phyloP scores from a whole-genome alignment of 2,113 vertebrate genomes.

The Crotalus tigris region DNA sequence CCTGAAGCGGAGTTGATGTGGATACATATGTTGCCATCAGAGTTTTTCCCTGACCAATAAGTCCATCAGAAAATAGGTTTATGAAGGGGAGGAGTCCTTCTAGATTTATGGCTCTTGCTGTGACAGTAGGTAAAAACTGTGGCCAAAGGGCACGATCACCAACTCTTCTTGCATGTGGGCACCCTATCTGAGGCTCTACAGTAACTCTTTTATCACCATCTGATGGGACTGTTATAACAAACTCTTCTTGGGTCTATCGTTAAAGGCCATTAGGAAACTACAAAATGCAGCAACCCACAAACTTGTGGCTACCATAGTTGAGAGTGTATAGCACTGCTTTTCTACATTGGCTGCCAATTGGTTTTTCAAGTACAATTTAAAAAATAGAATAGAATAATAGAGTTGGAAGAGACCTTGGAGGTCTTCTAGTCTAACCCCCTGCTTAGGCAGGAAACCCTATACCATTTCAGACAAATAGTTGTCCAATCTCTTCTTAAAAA shows the following conservation, averaged over 20 bases:
- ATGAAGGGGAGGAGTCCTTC: neutral
- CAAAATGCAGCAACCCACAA: neutral
- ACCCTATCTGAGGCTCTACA: neutral
- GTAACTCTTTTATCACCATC: constrained; percentile 19
- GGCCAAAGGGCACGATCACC: neutral
- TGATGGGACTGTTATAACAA: neutral
- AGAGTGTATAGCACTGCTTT: neutral
- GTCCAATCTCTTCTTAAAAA: too few species aligned
- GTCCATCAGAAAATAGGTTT: neutral
- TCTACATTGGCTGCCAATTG: neutral
- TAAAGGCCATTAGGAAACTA: neutral
- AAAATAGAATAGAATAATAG: too few species aligned
- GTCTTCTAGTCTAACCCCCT: too few species aligned
- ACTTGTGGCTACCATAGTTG: neutral
- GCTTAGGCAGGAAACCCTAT: too few species aligned
- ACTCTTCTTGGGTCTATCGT: neutral
- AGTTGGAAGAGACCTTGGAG: too few species aligned
- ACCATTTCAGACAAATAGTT: too few species aligned
- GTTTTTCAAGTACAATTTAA: neutral
- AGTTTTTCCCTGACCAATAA: neutral
- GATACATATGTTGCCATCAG: neutral
- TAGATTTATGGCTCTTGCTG: neutral
- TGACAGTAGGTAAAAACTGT: neutral
- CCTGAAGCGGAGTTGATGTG: neutral
- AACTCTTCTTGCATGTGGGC: neutral